phyloP scores from a whole-genome alignment of 2,797 vertebrate species.

The Hyperoplus immaculatus region DNA sequence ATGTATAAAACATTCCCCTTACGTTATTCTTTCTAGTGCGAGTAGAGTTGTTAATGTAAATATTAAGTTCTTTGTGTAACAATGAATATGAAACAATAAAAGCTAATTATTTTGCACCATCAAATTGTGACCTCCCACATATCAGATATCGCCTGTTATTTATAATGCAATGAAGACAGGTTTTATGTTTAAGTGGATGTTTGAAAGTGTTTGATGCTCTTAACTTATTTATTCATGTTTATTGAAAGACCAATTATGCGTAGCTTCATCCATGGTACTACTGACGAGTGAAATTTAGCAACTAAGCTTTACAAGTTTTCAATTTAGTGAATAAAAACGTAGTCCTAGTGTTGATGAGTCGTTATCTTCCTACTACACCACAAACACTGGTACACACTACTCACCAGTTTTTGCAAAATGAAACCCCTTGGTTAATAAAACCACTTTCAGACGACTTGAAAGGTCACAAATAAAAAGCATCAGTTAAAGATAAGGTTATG shows the following conservation, averaged over 20 bases:
- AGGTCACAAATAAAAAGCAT: background rate
- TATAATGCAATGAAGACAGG: background rate
- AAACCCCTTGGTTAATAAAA: background rate
- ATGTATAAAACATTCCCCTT: background rate
- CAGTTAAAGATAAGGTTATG: background rate
- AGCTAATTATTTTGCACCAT: background rate
- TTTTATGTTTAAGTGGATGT: background rate
- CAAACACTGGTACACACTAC: background rate
- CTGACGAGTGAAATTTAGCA: background rate
- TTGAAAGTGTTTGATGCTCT: background rate
- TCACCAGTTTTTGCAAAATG: background rate
- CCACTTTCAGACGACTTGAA: background rate
- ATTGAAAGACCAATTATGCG: background rate
- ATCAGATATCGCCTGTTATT: background rate
- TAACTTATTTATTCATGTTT: background rate
- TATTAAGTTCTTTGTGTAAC: background rate
- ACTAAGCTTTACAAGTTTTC: background rate
- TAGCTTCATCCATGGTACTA: background rate
- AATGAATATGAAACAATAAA: background rate
- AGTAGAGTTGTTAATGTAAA: background rate
- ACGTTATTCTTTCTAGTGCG: no score
- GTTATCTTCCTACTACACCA: background rate
- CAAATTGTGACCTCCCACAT: background rate
- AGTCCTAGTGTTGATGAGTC: background rate
- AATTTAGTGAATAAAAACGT: constrained; percentile 3